Base-by-base conservation (phyloP, 2,888 invertebrate species). In the Caenorhabditis virilis region DNA sequence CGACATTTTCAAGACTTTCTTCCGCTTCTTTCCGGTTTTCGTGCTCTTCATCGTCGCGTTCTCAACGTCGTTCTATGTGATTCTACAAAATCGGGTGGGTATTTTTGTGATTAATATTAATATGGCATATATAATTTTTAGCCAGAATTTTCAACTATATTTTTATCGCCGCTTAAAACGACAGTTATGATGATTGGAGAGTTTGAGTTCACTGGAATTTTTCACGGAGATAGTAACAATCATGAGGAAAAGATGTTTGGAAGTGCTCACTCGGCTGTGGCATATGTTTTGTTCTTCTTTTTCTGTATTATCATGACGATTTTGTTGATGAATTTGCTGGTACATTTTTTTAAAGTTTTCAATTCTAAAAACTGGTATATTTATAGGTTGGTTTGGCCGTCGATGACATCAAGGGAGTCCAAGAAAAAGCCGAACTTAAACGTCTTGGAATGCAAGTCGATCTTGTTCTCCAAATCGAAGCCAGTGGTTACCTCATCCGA, bases 391-490 rank as follows among this genome's bases (percentile, higher is more conserved):
- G 87, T 82, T 76, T 87, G 77, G 87, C 87, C 61, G 87, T 87
- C 30, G 86, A 87, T 74, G 87, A 87, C 78, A 87, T 87, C 70
- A 86, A 86, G 69, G 84, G 84, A 39, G 86, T 87, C 16, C 86
- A 86, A 71, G 85, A 86, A 45, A 84, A 86, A 67, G 86, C 87
- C 18, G 84, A 84, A 13, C 80, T 87, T 15, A 85, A 84, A 66
- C 63, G 83, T 39, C 69, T 84, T n/a, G 82, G 80, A 35, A 83
- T 83, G 78, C 69, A 69, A 56, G 68, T 73, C 7, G 70, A 73
- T 45, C 56, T 71, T 20, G 70, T 73, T 9, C 52, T 73, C 1
- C 73, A 73, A 43, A 64, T 73, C 16, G 73, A 73, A 51, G 62
- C 67, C 1, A 61, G 65, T 1, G 57, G 65, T 42, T 61, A 62